phyloP scores from a whole-genome alignment of 35 echinoderm and acorn worm species.

The Anneissia japonica region DNA sequence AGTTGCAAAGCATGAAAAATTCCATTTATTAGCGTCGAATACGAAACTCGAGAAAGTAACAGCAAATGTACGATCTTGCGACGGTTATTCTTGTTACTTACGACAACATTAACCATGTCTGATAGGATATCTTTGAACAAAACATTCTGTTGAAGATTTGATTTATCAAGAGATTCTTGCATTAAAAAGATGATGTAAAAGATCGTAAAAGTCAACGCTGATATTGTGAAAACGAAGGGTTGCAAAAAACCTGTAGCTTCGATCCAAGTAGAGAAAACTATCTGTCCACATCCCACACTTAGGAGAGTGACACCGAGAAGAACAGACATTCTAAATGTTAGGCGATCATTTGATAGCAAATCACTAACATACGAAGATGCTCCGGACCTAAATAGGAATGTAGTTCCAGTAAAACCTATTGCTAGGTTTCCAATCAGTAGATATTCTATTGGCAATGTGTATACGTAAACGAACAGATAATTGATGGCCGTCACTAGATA shows the following conservation, averaged over 20 bases:
- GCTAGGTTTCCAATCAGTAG: neutral
- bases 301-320: neutral
- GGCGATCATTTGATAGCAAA: neutral
- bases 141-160: neutral
- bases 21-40: neutral
- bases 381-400: neutral
- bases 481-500: neutral
- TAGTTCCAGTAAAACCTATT: neutral
- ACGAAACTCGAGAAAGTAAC: neutral
- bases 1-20: neutral
- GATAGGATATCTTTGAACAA: neutral
- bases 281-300: neutral
- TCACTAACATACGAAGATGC: neutral
- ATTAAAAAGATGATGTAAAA: neutral
- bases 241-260: neutral
- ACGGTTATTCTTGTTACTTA: neutral
- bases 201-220: neutral
- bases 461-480: neutral
- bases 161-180: neutral
- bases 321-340: neutral
- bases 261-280: neutral
- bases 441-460: neutral
- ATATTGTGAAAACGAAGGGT: neutral
- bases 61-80: neutral
- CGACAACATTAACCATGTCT: neutral